Evolutionary conservation across 1,140 invertebrate species (phyloP).

Genomic region (Teleogryllus occipitalis): DNA sequence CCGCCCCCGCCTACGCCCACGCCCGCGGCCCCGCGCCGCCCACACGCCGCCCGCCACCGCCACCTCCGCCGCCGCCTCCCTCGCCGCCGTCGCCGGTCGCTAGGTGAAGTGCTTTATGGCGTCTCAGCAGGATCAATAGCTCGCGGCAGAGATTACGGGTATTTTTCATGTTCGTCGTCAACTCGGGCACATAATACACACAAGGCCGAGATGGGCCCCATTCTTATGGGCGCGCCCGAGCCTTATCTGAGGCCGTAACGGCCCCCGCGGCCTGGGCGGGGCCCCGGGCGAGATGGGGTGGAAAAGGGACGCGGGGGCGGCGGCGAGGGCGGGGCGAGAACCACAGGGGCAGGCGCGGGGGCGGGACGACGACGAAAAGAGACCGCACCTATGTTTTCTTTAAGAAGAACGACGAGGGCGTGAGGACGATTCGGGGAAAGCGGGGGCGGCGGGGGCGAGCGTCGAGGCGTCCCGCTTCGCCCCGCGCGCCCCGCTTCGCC

Average conservation of each 20-base stretch:
- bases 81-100: background rate
- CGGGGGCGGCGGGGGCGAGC: no score
- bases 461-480: background rate
- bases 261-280: background rate
- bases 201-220: constrained; percentile 1
- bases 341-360: background rate
- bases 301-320: no score
- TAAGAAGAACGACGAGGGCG: background rate
- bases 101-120: background rate
- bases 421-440: background rate
- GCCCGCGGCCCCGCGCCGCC: no score
- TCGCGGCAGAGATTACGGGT: background rate
- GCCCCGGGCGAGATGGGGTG: background rate
- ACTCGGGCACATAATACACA: background rate
- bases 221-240: background rate
- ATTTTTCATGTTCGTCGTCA: constrained; percentile 4
- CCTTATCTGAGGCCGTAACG: background rate
- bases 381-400: background rate
- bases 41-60: no score
- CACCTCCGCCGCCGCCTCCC: no score
- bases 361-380: background rate
- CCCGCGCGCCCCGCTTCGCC: background rate
- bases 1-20: background rate
- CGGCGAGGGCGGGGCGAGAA: background rate
- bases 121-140: background rate